Conservation (phyloP, 2,797 vertebrate genomes). For the Thripadectes ignobilis region DNA sequence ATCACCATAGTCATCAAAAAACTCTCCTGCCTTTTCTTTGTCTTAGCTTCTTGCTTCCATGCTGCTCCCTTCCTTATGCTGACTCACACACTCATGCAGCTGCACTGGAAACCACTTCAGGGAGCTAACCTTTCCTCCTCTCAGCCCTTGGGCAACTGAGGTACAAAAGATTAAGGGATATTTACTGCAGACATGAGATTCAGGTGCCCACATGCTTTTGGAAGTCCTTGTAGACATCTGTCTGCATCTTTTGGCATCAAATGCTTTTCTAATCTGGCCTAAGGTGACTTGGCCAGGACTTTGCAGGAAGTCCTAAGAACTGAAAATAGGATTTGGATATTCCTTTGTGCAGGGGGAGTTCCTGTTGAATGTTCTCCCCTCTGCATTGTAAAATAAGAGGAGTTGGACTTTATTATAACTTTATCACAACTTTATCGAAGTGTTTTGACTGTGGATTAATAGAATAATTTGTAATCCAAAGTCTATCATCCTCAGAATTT, state of each 20-base stretch:
- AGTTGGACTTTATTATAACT: not conserved
- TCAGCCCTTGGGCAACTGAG: not conserved
- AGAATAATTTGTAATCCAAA: not conserved
- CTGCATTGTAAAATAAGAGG: not conserved
- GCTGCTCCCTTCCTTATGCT: not conserved
- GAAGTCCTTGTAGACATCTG: not conserved
- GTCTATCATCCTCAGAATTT: not conserved
- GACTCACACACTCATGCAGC: not conserved
- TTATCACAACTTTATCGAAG: not conserved
- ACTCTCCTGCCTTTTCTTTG: not conserved
- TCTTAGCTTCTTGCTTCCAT: not conserved
- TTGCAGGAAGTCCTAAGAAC: not conserved
- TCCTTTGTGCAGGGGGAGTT: not conserved
- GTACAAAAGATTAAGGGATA: not conserved
- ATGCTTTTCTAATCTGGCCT: not conserved
- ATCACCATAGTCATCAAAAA: not conserved
- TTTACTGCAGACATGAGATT: not conserved
- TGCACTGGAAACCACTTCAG: not conserved
- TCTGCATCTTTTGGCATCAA: slow-evolving; percentile 10
- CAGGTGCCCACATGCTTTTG: not conserved
- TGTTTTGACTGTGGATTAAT: not conserved
- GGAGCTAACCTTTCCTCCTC: not conserved
- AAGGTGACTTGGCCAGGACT: not conserved
- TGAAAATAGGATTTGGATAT: not conserved
- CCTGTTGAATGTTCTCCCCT: not conserved